A percentile compares a stretch with the other conserved stretches of the same genome.
Evolutionary conservation across 2,113 vertebrate genomes (phyloP).

Genomic region (Girardinichthys multiradiatus): DNA sequence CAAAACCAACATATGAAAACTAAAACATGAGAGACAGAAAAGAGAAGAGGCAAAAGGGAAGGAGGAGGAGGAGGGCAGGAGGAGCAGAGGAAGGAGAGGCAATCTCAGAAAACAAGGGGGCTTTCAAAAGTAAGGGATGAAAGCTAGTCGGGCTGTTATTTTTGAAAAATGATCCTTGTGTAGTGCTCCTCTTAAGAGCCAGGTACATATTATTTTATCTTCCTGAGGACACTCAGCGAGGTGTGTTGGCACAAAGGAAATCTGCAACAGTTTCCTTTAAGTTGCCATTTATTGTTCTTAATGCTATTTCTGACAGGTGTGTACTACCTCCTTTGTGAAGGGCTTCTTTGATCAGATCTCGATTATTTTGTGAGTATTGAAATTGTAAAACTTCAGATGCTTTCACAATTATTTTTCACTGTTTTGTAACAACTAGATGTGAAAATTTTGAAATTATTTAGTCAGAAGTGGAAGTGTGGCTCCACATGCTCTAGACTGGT

Average conservation of each 20-base stretch:
- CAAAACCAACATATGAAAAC: conserved; percentile 79
- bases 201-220: conserved; percentile 80
- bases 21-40: conserved; percentile 75
- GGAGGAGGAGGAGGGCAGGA: conserved; percentile 33
- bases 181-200: conserved; percentile 76
- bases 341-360: conserved; percentile 19
- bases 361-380: conserved; percentile 4
- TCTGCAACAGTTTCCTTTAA: conserved; percentile 44
- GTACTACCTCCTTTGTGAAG: conserved; percentile 35
- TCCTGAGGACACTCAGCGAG: conserved; percentile 62
- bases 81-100: conserved; percentile 75
- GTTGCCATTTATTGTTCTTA: conserved; percentile 50
- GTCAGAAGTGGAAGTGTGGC: neutral
- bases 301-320: conserved; percentile 49
- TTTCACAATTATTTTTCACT: conserved; percentile 7
- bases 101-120: conserved; percentile 80
- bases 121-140: conserved; percentile 83
- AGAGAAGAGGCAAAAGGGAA: conserved; percentile 5
- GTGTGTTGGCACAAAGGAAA: conserved; percentile 50
- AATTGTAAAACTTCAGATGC: conserved; percentile 6
- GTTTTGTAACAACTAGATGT: conserved; percentile 1
- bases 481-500: neutral
- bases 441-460: neutral
- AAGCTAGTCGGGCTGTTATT: conserved; percentile 80
- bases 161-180: conserved; percentile 81